Conservation (phyloP, 2,113 vertebrate species). For the Illadopsis cleaveri region DNA sequence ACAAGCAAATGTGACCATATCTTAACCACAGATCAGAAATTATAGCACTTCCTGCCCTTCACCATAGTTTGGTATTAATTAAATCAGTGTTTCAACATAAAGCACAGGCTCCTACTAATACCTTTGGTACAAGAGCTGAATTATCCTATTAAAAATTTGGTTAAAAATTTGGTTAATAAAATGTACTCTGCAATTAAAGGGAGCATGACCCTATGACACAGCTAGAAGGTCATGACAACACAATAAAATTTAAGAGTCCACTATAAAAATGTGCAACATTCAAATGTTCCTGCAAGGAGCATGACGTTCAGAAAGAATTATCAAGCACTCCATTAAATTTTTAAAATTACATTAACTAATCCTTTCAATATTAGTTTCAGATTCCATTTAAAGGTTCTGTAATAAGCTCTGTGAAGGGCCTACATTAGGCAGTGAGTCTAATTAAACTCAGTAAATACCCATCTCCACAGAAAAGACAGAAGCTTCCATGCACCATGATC, state of each 20-base stretch:
- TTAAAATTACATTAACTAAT: not conserved
- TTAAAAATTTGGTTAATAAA: not conserved
- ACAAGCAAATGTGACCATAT: not conserved
- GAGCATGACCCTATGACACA: not conserved
- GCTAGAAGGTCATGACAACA: not conserved
- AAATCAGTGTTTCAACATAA: not conserved
- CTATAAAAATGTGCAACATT: not conserved
- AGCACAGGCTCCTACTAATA: not conserved
- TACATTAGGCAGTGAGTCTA: not conserved
- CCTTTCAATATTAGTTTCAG: not conserved
- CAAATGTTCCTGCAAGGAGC: not conserved
- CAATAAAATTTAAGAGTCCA: not conserved
- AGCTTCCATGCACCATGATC: not conserved
- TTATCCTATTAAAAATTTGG: not conserved
- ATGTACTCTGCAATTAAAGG: not conserved
- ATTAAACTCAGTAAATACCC: not conserved
- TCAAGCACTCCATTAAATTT: not conserved
- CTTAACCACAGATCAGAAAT: not conserved
- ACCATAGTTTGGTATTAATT: not conserved
- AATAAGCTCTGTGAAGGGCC: not conserved
- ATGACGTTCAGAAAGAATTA: not conserved
- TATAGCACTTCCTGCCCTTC: not conserved
- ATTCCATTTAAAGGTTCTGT: not conserved
- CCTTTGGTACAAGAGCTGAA: not conserved
- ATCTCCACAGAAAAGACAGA: not conserved